Base-by-base conservation (phyloP, 2,888 invertebrate genomes). In the Stenichneumon culpator region DNA sequence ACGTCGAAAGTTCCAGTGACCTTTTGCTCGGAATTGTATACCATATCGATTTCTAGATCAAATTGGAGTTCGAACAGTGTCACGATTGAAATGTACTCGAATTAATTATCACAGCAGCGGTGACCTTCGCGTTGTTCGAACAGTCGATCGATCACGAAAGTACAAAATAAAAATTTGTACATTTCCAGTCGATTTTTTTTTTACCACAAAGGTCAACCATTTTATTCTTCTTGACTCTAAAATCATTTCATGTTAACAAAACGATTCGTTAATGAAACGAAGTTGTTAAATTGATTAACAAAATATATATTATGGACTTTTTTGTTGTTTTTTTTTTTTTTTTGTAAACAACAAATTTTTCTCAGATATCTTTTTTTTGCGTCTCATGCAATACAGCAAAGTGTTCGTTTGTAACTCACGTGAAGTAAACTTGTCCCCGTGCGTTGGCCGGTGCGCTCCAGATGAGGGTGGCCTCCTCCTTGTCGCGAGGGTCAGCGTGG, bases 341-440 rank as follows among this genome's bases (percentile, higher is more conserved):
- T 28, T 28, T 1, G 25, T 28, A 28, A 28, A 1, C 2, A 28
- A 28, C 25, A 28, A 28, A 28, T 28, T 28, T 28, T 28, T 28
- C 25, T 28, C 25, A 28, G 25, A 28, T 4, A 5, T 7, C 2
- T 39, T 9, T 7, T 39, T 54, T 22, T 2, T 19, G 9, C 54
- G 2, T 19, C 3, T 22, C 3, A 28, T 60, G 9, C 16, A 28
- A 16, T 14, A 60, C 5, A 28, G 16, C 16, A 3, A 32, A 32
- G 32, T 6, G 16, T 16, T 73, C 0, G n/a, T 63, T 74, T 6
- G 57, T 44, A 44, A 77, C 97, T 96, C 95, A 97, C 97, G 97
- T 97, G 92, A 97, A 97, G 93, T 97, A 97, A 68, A 97, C 97
- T 88, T 95, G 95, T 88, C 97, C 97, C 11, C 94, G 94, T 0